phyloP scores from a whole-genome alignment of 2,797 vertebrate genomes.

The Sparus aurata region DNA sequence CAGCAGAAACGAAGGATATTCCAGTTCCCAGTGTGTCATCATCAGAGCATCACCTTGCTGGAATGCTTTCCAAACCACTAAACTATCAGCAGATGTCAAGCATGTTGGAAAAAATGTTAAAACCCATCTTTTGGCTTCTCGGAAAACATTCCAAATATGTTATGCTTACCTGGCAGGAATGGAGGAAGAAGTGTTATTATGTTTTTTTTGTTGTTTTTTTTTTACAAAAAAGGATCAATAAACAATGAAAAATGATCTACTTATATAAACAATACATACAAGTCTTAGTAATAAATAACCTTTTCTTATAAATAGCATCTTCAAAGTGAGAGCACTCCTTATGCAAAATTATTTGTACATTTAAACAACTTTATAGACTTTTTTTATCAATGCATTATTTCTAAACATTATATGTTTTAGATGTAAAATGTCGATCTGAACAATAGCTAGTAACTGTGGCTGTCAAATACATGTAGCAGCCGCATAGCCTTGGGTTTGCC shows the following conservation, averaged over 20 bases:
- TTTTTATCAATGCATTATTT: background rate
- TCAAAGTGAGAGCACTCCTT: background rate
- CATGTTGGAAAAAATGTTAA: slow-evolving; percentile 39
- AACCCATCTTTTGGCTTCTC: slow-evolving; percentile 27
- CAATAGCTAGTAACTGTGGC: background rate
- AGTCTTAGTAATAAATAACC: too few species aligned
- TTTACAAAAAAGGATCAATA: too few species aligned
- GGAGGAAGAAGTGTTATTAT: background rate
- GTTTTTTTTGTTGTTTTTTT: background rate
- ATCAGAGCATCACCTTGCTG: slow-evolving; percentile 69
- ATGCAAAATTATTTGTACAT: background rate
- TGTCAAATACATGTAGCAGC: background rate
- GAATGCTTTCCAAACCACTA: slow-evolving; percentile 62
- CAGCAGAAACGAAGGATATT: slow-evolving; percentile 52
- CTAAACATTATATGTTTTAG: background rate
- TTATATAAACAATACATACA: too few species aligned
- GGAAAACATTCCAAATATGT: slow-evolving; percentile 11
- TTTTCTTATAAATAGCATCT: too few species aligned
- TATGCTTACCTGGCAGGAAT: slow-evolving; percentile 6
- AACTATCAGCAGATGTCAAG: slow-evolving; percentile 74
- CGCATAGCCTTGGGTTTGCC: too few species aligned
- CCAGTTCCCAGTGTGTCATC: slow-evolving; percentile 64
- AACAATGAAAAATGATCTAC: too few species aligned
- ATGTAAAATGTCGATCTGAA: background rate
- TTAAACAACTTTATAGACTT: background rate